Conservation (phyloP, 1,140 invertebrate genomes). For the Listronotus bonariensis region DNA sequence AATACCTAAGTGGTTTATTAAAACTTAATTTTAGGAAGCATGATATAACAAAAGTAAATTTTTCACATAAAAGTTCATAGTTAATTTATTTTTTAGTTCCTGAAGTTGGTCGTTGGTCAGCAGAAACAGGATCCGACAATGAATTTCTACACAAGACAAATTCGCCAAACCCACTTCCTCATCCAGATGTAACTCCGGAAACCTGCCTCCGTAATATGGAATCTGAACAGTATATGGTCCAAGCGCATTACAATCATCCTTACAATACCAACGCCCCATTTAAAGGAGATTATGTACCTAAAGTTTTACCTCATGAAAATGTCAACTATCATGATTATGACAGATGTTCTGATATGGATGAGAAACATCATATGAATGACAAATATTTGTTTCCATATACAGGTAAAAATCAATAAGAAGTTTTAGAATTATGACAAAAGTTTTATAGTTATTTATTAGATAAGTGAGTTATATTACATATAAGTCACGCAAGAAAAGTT, state of each 20-base stretch:
- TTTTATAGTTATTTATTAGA: too few relatives aligned
- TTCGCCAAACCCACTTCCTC: slow-evolving; percentile 74
- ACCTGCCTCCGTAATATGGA: slow-evolving; percentile 60
- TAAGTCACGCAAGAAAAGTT: too few relatives aligned
- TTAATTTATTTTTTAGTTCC: slow-evolving; percentile 51
- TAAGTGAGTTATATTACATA: too few relatives aligned
- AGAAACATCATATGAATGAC: slow-evolving; percentile 72
- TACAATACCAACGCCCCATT: slow-evolving; percentile 59
- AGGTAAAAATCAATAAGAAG: too few relatives aligned
- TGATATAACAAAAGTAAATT: too few relatives aligned
- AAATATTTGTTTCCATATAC: slow-evolving; percentile 81
- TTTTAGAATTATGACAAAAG: too few relatives aligned
- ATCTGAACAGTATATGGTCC: slow-evolving; percentile 57
- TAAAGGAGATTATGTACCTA: slow-evolving; percentile 57
- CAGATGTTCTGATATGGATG: slow-evolving; percentile 71
- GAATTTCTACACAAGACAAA: slow-evolving; percentile 68
- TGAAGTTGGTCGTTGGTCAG: slow-evolving; percentile 76
- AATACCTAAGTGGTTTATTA: too few relatives aligned
- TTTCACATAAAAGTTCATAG: too few relatives aligned
- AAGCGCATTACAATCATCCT: slow-evolving; percentile 59
- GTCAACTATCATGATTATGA: slow-evolving; percentile 67
- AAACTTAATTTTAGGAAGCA: too few relatives aligned
- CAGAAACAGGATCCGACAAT: slow-evolving; percentile 76
- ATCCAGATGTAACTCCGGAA: slow-evolving; percentile 70
- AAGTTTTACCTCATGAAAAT: slow-evolving; percentile 62